These are phyloP conservation scores for Ciconia maguari DNA, from an alignment of 2,113 vertebrate species.

Conservation along the genomic window DNA sequence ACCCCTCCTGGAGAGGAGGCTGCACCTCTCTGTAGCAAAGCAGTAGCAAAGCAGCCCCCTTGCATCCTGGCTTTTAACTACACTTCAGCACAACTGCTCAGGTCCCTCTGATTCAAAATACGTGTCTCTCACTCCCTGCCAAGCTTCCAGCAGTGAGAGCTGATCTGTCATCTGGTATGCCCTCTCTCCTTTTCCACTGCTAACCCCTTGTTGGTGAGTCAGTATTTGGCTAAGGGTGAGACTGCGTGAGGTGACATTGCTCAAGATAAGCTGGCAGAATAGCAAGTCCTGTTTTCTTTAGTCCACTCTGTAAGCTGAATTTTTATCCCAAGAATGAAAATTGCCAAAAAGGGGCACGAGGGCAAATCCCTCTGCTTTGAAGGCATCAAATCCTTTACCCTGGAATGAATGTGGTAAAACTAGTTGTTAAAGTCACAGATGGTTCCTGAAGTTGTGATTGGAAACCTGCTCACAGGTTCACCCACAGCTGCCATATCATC, in stretches of 20 bases:
- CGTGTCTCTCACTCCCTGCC: not conserved
- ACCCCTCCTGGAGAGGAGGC: not conserved
- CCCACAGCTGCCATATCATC: not conserved
- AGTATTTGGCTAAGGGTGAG: constrained; percentile 67
- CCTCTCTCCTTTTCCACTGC: not conserved
- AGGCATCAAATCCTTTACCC: not conserved
- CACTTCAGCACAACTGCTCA: not conserved
- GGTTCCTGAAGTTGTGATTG: not conserved
- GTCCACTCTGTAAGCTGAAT: not conserved
- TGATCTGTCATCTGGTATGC: not conserved
- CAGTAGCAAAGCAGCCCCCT: not conserved
- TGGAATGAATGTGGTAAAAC: not conserved
- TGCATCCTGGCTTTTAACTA: not conserved
- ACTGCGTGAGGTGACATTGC: constrained; percentile 21
- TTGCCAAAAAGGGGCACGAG: not conserved
- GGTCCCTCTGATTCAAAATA: not conserved
- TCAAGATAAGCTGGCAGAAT: constrained; percentile 44
- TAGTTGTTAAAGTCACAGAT: not conserved
- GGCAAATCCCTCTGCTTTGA: not conserved
- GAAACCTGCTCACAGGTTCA: not conserved
- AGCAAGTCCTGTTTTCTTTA: not conserved
- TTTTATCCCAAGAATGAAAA: not conserved
- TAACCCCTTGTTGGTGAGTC: constrained; percentile 46
- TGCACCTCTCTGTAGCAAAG: not conserved
- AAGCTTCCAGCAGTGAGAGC: not conserved